Conservation (phyloP, 2,113 vertebrate species). For the Aegypius monachus region DNA sequence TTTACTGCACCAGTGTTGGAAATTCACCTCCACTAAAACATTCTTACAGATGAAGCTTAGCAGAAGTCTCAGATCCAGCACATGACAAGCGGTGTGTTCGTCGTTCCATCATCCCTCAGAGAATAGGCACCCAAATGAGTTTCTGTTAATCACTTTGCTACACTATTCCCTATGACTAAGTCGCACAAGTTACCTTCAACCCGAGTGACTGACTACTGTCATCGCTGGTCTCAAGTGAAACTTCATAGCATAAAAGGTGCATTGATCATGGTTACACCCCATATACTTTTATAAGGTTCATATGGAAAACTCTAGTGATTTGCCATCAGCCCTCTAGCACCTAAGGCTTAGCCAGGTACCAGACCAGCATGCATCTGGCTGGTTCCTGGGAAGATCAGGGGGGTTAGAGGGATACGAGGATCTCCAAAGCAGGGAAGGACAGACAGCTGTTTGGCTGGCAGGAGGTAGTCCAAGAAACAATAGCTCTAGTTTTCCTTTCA, state of each 20-base stretch:
- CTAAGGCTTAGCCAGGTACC: background rate
- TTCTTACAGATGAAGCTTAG: background rate
- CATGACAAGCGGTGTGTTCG: background rate
- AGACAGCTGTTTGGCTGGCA: background rate
- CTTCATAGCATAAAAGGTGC: background rate
- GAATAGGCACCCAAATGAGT: background rate
- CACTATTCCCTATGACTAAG: background rate
- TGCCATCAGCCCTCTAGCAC: background rate
- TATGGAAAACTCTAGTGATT: background rate
- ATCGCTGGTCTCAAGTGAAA: background rate
- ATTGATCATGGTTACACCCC: rapidly evolving
- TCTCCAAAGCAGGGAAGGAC: background rate
- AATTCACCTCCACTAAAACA: background rate
- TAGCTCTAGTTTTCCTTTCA: background rate
- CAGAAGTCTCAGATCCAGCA: background rate
- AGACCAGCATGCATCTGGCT: background rate
- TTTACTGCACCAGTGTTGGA: background rate
- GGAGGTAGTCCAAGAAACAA: background rate
- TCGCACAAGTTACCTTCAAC: background rate
- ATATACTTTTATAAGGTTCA: background rate
- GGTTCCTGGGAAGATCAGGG: background rate
- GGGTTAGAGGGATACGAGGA: background rate
- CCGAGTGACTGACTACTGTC: rapidly evolving
- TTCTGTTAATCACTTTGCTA: background rate
- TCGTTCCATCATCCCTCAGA: rapidly evolving